A percentile compares a stretch with the other conserved stretches of the same genome.
These are phyloP conservation scores for Acrobasis suavella DNA, from an alignment of 2,888 invertebrate species.

Conservation along the genomic window DNA sequence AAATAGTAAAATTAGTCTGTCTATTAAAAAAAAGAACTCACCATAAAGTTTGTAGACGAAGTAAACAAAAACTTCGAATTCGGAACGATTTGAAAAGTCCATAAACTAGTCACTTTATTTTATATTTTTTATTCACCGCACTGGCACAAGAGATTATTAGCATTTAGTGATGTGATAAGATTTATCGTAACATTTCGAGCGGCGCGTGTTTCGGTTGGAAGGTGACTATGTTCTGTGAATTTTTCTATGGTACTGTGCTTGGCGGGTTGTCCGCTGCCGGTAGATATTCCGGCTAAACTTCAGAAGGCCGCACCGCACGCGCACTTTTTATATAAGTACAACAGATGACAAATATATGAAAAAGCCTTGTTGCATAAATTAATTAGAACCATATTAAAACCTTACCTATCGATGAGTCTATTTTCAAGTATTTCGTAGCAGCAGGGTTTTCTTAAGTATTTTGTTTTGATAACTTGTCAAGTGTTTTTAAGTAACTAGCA, in stretches of 20 bases:
- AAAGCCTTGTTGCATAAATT: conserved; percentile 4
- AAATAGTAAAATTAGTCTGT: background rate
- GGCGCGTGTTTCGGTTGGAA: conserved; percentile 5
- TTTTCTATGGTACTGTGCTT: background rate
- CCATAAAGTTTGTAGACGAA: conserved; percentile 4
- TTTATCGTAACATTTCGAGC: conserved; percentile 14
- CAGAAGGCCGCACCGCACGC: conserved; percentile 14
- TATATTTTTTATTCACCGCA: conserved; percentile 11
- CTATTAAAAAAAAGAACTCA: background rate
- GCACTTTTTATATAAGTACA: conserved; percentile 8
- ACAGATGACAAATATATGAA: conserved; percentile 10
- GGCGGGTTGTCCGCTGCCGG: background rate
- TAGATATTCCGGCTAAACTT: conserved; percentile 12
- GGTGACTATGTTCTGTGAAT: conserved; percentile 4
- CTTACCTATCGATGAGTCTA: background rate
- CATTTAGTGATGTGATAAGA: conserved; percentile 13
- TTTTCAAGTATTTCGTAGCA: background rate
- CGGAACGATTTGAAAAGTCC: background rate
- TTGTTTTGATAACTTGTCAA: background rate
- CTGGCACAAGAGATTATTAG: background rate
- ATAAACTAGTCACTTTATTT: background rate
- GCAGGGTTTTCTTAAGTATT: background rate
- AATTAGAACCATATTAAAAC: background rate
- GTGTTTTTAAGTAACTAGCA: background rate
- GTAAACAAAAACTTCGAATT: conserved; percentile 2